These are phyloP conservation scores for Eremobia ochroleuca DNA, from an alignment of 2,888 invertebrate genomes.

Conservation along the genomic window DNA sequence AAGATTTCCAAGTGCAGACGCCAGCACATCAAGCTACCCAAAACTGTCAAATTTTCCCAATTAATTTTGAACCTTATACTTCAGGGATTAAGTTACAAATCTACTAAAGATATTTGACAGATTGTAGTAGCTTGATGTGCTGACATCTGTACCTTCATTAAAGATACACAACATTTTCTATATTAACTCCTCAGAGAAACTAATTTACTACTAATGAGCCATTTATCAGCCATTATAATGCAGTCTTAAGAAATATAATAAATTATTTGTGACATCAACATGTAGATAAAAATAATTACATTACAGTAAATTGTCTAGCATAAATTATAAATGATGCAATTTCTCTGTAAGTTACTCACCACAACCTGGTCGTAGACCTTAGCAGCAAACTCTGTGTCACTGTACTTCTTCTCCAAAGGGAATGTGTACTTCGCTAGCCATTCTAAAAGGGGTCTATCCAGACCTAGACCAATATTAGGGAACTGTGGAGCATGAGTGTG, in stretches of 20 bases:
- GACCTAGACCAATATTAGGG: slow-evolving; percentile 95
- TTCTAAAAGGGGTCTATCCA: slow-evolving; percentile 95
- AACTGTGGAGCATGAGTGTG: slow-evolving; percentile 98
- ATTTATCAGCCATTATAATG: neutral
- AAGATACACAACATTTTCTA: neutral
- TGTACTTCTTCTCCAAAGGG: slow-evolving; percentile 94
- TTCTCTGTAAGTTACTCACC: slow-evolving; percentile 89
- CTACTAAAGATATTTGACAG: too few relatives aligned
- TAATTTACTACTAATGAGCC: neutral
- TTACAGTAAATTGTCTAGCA: neutral
- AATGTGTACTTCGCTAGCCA: slow-evolving; percentile 97
- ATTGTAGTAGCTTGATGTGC: too few relatives aligned
- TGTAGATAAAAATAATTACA: neutral
- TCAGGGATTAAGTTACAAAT: too few relatives aligned
- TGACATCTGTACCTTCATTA: too few relatives aligned
- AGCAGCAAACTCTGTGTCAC: slow-evolving; percentile 92
- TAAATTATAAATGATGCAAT: slow-evolving; percentile 10
- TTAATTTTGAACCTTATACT: too few relatives aligned
- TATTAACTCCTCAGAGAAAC: neutral
- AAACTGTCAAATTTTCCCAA: too few relatives aligned
- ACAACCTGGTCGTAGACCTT: slow-evolving; percentile 94
- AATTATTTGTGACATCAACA: neutral
- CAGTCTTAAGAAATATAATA: neutral
- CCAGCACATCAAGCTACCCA: too few relatives aligned
- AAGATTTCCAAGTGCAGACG: too few relatives aligned